Evolutionary conservation across 2,888 invertebrate species (phyloP).

Genomic region (Nomada ferruginata): DNA sequence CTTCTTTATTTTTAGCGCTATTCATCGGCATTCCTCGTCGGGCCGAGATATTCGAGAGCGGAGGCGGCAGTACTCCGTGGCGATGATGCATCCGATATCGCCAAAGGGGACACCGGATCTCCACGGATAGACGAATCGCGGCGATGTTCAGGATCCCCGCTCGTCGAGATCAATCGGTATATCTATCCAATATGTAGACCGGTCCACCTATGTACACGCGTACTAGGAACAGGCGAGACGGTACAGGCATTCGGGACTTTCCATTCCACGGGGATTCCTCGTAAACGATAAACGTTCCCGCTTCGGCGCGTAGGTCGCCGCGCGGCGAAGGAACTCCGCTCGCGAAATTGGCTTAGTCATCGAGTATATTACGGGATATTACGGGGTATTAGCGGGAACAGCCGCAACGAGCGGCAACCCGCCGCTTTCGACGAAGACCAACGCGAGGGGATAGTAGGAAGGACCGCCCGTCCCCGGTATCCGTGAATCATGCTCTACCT

Average conservation of each 20-base stretch:
- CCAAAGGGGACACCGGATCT: not conserved
- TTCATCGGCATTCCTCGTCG: slow-evolving; percentile 35
- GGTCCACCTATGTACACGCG: no score
- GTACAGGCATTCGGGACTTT: not conserved
- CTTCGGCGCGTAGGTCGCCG: slow-evolving; percentile 27
- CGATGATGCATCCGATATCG: not conserved
- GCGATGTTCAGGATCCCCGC: not conserved
- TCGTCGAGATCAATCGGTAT: not conserved
- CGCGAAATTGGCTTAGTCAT: slow-evolving; percentile 77
- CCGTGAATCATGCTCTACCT: slow-evolving; percentile 76
- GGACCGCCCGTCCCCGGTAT: slow-evolving; percentile 51
- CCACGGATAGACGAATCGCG: not conserved
- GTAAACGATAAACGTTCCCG: slow-evolving; percentile 11
- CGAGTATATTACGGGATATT: slow-evolving; percentile 70
- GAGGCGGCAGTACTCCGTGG: not conserved
- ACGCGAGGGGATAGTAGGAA: slow-evolving; percentile 37
- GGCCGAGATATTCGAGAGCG: slow-evolving; percentile 5
- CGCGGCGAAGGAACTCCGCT: slow-evolving; percentile 37
- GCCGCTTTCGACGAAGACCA: slow-evolving; percentile 38
- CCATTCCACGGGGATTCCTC: slow-evolving; percentile 4
- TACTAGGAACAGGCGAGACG: no score
- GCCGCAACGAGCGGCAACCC: slow-evolving; percentile 34
- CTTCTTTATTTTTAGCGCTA: slow-evolving; percentile 69
- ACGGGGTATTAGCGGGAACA: slow-evolving; percentile 67
- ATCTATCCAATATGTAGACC: not conserved